Percentiles rank a stretch among this genome's conserved stretches.
These are phyloP conservation scores for Cacatua alba DNA, from an alignment of 2,113 vertebrate genomes.

Conservation along the genomic window DNA sequence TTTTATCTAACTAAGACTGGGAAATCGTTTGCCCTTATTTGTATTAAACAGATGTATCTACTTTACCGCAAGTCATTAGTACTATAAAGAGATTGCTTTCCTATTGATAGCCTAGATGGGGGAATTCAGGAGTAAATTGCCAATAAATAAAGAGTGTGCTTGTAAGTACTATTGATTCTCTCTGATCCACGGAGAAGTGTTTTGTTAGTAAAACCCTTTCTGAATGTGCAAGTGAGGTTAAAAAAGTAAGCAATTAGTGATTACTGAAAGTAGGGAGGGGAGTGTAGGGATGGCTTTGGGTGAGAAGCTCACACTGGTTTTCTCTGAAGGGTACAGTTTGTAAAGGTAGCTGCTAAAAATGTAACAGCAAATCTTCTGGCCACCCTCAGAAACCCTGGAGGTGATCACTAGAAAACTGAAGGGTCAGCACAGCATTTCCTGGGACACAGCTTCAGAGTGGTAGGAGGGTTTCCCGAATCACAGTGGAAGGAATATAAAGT, in stretches of 20 bases:
- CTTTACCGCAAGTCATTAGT: slow-evolving; percentile 67
- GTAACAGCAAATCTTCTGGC: background rate
- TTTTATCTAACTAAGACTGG: slow-evolving; percentile 31
- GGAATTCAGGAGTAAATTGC: slow-evolving; percentile 48
- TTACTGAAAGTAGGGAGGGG: background rate
- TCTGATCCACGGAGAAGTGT: background rate
- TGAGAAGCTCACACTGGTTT: background rate
- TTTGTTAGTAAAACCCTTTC: slow-evolving; percentile 54
- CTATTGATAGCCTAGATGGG: slow-evolving; percentile 37
- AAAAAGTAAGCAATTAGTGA: background rate
- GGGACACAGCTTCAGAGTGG: background rate
- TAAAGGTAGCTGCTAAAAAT: background rate
- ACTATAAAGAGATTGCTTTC: slow-evolving; percentile 59
- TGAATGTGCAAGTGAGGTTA: slow-evolving; percentile 28
- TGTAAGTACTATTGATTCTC: slow-evolving; percentile 63
- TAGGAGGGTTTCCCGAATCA: background rate
- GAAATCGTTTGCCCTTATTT: slow-evolving; percentile 68
- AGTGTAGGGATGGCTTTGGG: background rate
- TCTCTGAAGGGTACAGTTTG: background rate
- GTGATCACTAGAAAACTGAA: background rate
- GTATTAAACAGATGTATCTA: slow-evolving; percentile 62
- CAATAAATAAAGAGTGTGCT: slow-evolving; percentile 63
- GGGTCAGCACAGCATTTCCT: background rate
- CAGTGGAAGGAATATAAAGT: background rate
- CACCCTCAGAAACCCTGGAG: background rate